phyloP scores from a whole-genome alignment of 2,888 invertebrate species.

The Drosophila sordidula region DNA sequence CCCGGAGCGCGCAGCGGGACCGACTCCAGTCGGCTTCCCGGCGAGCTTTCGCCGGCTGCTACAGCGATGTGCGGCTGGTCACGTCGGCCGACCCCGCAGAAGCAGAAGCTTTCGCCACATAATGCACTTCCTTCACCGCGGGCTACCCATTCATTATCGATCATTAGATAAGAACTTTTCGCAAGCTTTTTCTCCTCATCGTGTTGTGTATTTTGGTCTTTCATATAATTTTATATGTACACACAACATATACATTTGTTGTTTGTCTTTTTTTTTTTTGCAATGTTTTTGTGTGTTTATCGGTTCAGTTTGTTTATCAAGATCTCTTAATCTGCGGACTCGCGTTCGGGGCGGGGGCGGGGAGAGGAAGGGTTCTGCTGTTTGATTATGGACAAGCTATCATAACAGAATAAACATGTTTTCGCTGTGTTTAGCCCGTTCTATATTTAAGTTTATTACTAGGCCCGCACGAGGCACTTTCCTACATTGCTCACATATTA shows the following conservation, averaged over 20 bases:
- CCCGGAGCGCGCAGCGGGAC: slow-evolving; percentile 11
- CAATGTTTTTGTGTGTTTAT: slow-evolving; percentile 66
- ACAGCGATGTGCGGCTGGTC: slow-evolving; percentile 64
- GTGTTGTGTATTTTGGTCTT: no score
- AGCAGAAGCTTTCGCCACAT: slow-evolving; percentile 30
- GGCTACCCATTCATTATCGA: slow-evolving; percentile 59
- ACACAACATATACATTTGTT: slow-evolving; percentile 4
- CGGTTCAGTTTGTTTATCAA: slow-evolving; percentile 63
- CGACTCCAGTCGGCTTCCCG: slow-evolving; percentile 22
- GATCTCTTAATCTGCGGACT: slow-evolving; percentile 58
- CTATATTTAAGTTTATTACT: slow-evolving; percentile 10
- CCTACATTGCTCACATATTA: no score
- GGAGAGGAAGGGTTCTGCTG: no score
- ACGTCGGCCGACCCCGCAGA: slow-evolving; percentile 59
- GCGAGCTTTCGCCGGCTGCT: slow-evolving; percentile 45
- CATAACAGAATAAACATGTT: slow-evolving; percentile 22
- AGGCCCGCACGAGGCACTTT: neutral
- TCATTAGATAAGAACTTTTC: slow-evolving; percentile 63
- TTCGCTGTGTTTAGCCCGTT: slow-evolving; percentile 1
- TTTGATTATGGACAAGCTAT: slow-evolving; percentile 23
- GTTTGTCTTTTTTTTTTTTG: slow-evolving; percentile 39
- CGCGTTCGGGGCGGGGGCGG: neutral
- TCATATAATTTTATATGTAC: neutral
- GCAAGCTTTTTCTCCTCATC: slow-evolving; percentile 29
- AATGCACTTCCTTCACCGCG: slow-evolving; percentile 56